phyloP scores from a whole-genome alignment of 2,888 invertebrate species.

The Leptothorax acervorum region DNA sequence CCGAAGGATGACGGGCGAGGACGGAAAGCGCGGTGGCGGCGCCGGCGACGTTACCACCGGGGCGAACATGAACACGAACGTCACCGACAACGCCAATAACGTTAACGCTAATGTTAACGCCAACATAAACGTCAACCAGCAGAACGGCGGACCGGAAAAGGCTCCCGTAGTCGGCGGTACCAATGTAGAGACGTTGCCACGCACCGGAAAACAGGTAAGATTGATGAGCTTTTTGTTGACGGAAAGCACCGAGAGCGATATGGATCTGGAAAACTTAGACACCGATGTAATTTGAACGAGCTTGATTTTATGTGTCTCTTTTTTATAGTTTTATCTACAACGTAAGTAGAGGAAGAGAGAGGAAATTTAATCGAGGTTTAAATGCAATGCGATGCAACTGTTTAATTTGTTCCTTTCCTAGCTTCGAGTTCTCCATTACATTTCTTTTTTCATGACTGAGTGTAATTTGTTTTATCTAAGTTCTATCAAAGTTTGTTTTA shows the following conservation, averaged over 20 bases:
- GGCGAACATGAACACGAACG: constrained; percentile 84
- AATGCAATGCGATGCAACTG: not conserved
- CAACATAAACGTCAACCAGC: constrained; percentile 87
- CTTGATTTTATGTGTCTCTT: not conserved
- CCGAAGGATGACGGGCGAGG: constrained; percentile 83
- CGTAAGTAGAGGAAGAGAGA: not conserved
- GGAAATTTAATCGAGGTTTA: not conserved
- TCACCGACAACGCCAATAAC: constrained; percentile 85
- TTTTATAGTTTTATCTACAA: not conserved
- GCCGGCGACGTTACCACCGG: constrained; percentile 80
- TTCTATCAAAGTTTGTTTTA: not conserved
- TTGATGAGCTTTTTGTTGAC: not conserved
- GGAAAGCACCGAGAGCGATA: not conserved
- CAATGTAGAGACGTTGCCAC: constrained; percentile 88
- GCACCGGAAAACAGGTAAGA: constrained; percentile 87
- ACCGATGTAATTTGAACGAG: not conserved
- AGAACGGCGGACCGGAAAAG: constrained; percentile 85
- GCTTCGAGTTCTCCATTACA: not conserved
- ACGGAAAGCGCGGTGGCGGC: constrained; percentile 81
- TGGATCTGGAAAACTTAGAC: not conserved
- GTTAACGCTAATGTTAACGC: constrained; percentile 86
- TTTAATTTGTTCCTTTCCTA: not conserved
- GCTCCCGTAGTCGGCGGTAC: constrained; percentile 88
- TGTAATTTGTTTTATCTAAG: not conserved
- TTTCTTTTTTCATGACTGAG: not conserved